Evolutionary conservation across 2,113 vertebrate species (phyloP).

Genomic region (Boulengeromyrus knoepffleri): DNA sequence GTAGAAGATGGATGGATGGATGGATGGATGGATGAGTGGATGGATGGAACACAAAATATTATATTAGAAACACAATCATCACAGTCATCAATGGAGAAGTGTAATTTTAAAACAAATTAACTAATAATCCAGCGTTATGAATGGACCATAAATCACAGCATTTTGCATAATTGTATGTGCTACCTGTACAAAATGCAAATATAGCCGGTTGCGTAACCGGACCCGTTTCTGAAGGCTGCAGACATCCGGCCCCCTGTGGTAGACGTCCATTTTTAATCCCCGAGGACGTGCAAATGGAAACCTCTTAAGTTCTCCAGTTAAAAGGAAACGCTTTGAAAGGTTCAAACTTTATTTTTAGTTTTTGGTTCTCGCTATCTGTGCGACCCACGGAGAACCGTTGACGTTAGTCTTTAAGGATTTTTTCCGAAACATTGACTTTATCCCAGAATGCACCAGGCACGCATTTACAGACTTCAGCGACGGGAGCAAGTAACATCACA

Average conservation of each 20-base stretch:
- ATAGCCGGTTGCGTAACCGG: not conserved
- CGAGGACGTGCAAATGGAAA: not conserved
- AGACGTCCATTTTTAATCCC: not conserved
- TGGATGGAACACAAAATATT: not conserved
- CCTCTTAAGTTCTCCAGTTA: not conserved
- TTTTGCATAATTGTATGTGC: not conserved
- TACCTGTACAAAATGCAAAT: not conserved
- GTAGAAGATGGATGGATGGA: not conserved
- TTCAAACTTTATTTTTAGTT: not conserved
- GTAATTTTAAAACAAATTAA: too few species aligned
- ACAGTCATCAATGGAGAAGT: not conserved
- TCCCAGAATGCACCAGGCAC: not conserved
- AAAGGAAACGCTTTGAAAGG: not conserved
- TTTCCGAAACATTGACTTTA: not conserved
- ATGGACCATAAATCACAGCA: not conserved
- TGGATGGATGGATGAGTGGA: not conserved
- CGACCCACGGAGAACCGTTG: not conserved
- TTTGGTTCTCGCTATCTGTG: not conserved
- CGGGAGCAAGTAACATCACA: not conserved
- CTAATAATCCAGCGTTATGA: not conserved
- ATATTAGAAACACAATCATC: not conserved
- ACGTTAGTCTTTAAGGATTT: not conserved
- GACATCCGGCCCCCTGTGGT: not conserved
- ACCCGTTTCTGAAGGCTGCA: not conserved
- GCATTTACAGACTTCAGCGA: not conserved